Conservation (phyloP, 2,888 invertebrate genomes). For the Drosophila tripunctata region DNA sequence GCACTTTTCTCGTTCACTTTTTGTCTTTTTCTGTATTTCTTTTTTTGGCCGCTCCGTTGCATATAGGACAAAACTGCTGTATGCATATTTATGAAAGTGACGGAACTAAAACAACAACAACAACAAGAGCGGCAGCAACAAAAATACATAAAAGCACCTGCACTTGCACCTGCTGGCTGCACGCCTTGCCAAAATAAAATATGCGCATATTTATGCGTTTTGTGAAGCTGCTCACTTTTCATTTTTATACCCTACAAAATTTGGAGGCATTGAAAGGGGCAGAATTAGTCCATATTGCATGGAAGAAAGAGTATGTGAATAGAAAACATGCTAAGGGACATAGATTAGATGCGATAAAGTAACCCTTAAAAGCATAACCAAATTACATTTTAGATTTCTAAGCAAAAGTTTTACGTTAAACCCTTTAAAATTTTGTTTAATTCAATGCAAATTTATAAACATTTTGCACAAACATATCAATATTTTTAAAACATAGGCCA, state of each 20-base stretch:
- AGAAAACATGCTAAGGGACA: too few relatives aligned
- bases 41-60: conserved; percentile 49
- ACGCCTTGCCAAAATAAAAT: conserved; percentile 77
- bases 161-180: conserved; percentile 56
- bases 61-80: conserved; percentile 69
- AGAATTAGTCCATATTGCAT: neutral
- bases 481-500: neutral
- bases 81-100: conserved; percentile 78
- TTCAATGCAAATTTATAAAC: too few relatives aligned
- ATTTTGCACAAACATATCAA: too few relatives aligned
- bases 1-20: conserved; percentile 13
- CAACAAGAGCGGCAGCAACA: conserved; percentile 9
- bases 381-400: too few relatives aligned
- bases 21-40: conserved; percentile 4
- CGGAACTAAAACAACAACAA: conserved; percentile 15
- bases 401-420: too few relatives aligned
- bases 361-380: too few relatives aligned
- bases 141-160: conserved; percentile 23
- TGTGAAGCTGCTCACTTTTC: conserved; percentile 65
- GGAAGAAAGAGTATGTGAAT: neutral
- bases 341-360: too few relatives aligned
- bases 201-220: conserved; percentile 80
- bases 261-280: neutral
- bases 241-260: conserved; percentile 21
- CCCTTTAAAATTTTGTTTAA: too few relatives aligned